phyloP scores from a whole-genome alignment of 1,140 invertebrate species.

The Zaprionus tsacasi region DNA sequence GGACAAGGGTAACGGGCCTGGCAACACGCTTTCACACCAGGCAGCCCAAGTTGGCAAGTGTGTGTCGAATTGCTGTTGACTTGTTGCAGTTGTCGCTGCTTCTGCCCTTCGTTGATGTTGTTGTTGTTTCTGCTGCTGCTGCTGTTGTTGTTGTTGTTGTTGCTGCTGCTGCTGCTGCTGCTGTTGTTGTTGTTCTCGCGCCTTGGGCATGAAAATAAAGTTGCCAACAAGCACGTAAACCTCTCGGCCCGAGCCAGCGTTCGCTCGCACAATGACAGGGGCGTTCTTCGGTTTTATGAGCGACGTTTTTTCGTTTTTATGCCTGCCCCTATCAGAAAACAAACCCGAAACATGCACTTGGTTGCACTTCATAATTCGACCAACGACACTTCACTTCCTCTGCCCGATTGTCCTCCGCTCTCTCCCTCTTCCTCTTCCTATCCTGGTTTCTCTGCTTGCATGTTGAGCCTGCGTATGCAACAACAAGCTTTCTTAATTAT shows the following conservation, averaged over 20 bases:
- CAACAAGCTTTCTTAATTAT: conserved; percentile 76
- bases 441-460: conserved; percentile 1
- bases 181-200: conserved; percentile 54
- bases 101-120: conserved; percentile 28
- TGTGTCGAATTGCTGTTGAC: conserved; percentile 79
- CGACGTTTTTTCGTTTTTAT: conserved; percentile 58
- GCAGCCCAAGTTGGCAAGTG: conserved; percentile 71
- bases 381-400: conserved; percentile 12
- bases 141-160: conserved; percentile 67
- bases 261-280: conserved; percentile 60
- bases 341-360: conserved; percentile 67
- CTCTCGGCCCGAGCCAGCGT: conserved; percentile 20
- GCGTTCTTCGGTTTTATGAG: conserved; percentile 61
- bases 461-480: conserved; percentile 36
- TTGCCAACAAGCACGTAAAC: conserved; percentile 60
- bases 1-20: conserved; percentile 14
- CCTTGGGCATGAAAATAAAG: conserved; percentile 73
- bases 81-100: conserved; percentile 72
- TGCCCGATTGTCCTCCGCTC: background rate
- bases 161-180: conserved; percentile 56
- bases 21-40: conserved; percentile 79
- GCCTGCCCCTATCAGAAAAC: conserved; percentile 45
- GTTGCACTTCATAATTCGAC: conserved; percentile 71
- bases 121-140: conserved; percentile 20
- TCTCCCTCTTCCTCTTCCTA: background rate